These are phyloP conservation scores for Hystrix brachyura DNA, from an alignment of 2,113 vertebrate genomes.

Conservation along the genomic window DNA sequence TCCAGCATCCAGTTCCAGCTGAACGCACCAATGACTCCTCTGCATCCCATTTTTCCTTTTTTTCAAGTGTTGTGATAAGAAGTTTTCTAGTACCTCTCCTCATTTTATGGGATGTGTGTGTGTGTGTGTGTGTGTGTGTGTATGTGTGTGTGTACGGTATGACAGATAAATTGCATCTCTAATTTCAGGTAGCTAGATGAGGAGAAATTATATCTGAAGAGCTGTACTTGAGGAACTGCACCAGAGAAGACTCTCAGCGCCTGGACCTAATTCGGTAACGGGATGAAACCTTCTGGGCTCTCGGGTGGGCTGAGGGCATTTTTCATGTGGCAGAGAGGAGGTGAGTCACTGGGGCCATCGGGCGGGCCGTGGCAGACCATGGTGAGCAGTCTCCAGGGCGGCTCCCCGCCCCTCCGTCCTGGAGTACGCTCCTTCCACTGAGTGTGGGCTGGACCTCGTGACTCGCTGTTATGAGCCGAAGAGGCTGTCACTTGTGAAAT, in stretches of 20 bases:
- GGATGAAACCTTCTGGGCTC: neutral
- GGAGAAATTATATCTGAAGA: neutral
- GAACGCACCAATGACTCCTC: neutral
- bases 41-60: neutral
- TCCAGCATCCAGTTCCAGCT: neutral
- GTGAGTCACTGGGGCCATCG: neutral
- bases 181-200: neutral
- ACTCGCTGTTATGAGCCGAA: neutral
- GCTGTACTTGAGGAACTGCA: neutral
- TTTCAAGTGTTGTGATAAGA: neutral
- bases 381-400: neutral
- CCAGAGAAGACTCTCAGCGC: neutral
- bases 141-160: neutral
- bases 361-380: neutral
- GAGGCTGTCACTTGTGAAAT: neutral
- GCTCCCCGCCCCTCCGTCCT: neutral
- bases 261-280: constrained; percentile 2
- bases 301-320: neutral
- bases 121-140: neutral
- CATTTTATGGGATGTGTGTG: neutral
- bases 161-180: neutral
- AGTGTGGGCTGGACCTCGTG: neutral
- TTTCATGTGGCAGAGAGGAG: neutral
- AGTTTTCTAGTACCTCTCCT: neutral
- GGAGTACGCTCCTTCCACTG: neutral